Evolutionary conservation across 1,140 invertebrate genomes (phyloP).

Genomic region (Bombus pyrosoma): DNA sequence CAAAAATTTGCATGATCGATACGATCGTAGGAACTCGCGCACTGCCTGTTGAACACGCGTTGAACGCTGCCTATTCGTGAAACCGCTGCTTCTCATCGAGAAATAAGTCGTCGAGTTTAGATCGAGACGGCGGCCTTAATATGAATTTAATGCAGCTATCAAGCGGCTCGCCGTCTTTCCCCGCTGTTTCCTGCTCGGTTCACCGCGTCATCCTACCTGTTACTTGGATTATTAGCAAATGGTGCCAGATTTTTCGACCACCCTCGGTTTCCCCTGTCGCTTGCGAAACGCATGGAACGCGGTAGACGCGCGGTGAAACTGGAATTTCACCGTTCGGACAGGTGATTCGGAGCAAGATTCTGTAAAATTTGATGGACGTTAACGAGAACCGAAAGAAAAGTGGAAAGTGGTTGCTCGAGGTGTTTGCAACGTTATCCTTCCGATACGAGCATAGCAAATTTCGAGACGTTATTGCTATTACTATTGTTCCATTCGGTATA

Average conservation of each 20-base stretch:
- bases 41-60: background rate
- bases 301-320: slow-evolving; percentile 38
- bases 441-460: too few relatives aligned
- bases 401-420: background rate
- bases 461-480: too few relatives aligned
- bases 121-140: slow-evolving; percentile 62
- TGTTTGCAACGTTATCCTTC: too few relatives aligned
- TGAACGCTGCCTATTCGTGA: background rate
- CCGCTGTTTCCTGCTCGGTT: background rate
- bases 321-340: slow-evolving; percentile 55
- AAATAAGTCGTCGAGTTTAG: slow-evolving; percentile 55
- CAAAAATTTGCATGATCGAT: slow-evolving; percentile 63
- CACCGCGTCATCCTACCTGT: slow-evolving; percentile 10
- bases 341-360: slow-evolving; percentile 46
- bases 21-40: background rate
- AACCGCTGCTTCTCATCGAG: slow-evolving; percentile 47
- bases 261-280: background rate
- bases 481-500: rapidly evolving
- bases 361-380: slow-evolving; percentile 9
- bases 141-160: slow-evolving; percentile 65
- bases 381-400: background rate
- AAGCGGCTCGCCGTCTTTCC: slow-evolving; percentile 33
- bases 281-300: slow-evolving; percentile 53
- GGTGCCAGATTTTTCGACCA: slow-evolving; percentile 49
- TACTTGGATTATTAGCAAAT: background rate